Base-by-base conservation (phyloP, 2,888 invertebrate genomes). In the Pomacea canaliculata region DNA sequence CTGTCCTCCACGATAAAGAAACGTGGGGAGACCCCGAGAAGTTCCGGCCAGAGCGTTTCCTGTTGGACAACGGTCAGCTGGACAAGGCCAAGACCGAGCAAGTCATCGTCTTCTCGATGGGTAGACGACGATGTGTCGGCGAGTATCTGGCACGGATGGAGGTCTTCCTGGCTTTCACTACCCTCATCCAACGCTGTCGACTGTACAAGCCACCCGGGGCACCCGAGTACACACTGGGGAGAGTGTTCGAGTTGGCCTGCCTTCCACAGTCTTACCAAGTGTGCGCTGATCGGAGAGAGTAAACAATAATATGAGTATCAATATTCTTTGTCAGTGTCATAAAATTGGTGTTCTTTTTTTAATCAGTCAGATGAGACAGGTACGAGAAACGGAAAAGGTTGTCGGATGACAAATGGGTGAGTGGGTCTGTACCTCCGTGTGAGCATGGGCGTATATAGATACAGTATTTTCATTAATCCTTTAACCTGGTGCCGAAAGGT, bases 171-270 rank as follows among this genome's bases (percentile, higher is more conserved):
- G 37, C 19, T 4, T 48, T 70, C 23, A 56, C 70, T 4, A 68
- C 62, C 18, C 37, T 75, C 12, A 62, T 75, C 27, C 75, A 75
- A 63, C 69, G 63, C 19, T 70, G 60, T 27, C 48, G 62, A n/a
- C 23, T 75, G 27, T n/a, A 23, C 62, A 70, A 62, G 27, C 70
- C 75, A 46, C 63, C 75, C 7, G 75, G 70, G 13, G 51, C 49
- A 19, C 16, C 62, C 7, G 60, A 69, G 19, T 75, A 75, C 65
- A 51, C 48, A 1, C 48, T 70, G 46, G 70, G 62, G 27, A 49
- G n/a, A 23, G 16, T 23, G 23, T 70, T 49, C 49, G 56, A 27
- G 12, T 27, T 75, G 7, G n/a, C 63, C 10, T n/a, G 75, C 23
- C 16, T n/a, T 13, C 63, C 70, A 3, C 56, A 62, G 51, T 49